Evolutionary conservation across 2,888 invertebrate genomes (phyloP).

Genomic region (Torymus auratus): DNA sequence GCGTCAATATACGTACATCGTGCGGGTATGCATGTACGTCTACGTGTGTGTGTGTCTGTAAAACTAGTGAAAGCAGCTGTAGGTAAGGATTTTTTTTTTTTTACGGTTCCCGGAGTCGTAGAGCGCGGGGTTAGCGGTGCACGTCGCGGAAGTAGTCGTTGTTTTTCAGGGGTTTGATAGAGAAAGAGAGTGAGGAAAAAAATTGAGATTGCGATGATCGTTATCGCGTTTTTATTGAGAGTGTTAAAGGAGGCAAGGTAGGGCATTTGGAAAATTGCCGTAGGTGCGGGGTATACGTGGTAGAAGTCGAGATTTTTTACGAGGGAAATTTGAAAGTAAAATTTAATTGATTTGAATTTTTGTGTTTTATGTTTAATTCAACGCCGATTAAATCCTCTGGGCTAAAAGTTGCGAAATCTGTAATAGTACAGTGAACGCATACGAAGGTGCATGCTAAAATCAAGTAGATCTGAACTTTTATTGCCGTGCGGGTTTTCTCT

Average conservation of each 20-base stretch:
- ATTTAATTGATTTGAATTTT: slow-evolving; percentile 15
- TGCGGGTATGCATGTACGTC: no score
- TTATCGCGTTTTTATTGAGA: slow-evolving; percentile 1
- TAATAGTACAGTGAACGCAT: no score
- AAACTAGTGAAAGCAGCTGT: slow-evolving; percentile 51
- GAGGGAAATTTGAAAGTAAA: slow-evolving; percentile 18
- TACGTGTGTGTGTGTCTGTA: neutral
- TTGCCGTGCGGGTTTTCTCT: no score
- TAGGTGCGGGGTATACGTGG: no score
- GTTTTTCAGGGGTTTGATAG: no score
- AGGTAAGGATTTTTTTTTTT: no score
- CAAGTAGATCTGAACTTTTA: no score
- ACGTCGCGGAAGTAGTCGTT: neutral
- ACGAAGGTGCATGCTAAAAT: neutral
- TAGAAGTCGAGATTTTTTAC: no score
- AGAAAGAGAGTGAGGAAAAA: neutral
- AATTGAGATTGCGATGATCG: slow-evolving; percentile 11
- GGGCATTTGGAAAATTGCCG: no score
- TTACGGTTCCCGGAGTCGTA: no score
- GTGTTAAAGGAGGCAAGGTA: neutral
- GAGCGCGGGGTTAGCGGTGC: neutral
- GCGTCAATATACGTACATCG: slow-evolving; percentile 33
- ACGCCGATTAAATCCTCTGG: no score
- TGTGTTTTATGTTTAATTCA: neutral
- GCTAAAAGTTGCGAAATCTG: no score